Evolutionary conservation across 2,113 vertebrate genomes (phyloP).

Genomic region (Macrotus californicus): DNA sequence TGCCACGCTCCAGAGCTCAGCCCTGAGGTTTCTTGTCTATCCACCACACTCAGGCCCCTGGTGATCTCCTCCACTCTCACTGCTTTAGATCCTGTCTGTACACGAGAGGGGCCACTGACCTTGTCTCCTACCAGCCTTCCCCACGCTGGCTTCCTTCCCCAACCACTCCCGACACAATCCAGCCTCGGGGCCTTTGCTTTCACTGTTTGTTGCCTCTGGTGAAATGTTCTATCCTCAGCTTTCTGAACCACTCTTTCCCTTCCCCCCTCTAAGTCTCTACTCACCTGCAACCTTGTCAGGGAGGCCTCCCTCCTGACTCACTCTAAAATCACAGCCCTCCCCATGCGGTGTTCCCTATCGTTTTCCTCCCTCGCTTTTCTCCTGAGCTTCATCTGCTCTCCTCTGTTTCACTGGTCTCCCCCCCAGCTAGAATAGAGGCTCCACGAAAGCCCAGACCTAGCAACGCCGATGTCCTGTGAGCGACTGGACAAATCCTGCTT

Average conservation of each 20-base stretch:
- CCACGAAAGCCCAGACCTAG: background rate
- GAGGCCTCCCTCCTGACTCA: background rate
- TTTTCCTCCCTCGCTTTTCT: background rate
- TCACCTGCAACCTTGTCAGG: background rate
- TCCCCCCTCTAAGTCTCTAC: background rate
- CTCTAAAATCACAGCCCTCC: background rate
- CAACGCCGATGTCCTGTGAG: fast-evolving
- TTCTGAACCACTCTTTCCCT: background rate
- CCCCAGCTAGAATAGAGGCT: background rate
- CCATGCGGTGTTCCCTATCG: background rate
- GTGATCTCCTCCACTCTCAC: background rate
- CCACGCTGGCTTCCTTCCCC: background rate
- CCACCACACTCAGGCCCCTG: too few relatives aligned
- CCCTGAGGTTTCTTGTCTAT: background rate
- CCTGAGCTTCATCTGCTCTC: background rate
- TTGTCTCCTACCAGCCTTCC: background rate
- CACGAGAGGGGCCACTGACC: too few relatives aligned
- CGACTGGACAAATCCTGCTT: background rate
- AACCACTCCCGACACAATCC: background rate
- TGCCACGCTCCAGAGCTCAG: background rate
- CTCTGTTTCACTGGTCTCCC: background rate
- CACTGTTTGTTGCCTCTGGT: too few relatives aligned
- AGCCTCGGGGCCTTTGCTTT: background rate
- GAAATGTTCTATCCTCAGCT: background rate
- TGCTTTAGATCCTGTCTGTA: background rate